A percentile compares a stretch with the other conserved stretches of the same genome.
Evolutionary conservation across 2,113 vertebrate species (phyloP).

Genomic region (Elanus axillaris): DNA sequence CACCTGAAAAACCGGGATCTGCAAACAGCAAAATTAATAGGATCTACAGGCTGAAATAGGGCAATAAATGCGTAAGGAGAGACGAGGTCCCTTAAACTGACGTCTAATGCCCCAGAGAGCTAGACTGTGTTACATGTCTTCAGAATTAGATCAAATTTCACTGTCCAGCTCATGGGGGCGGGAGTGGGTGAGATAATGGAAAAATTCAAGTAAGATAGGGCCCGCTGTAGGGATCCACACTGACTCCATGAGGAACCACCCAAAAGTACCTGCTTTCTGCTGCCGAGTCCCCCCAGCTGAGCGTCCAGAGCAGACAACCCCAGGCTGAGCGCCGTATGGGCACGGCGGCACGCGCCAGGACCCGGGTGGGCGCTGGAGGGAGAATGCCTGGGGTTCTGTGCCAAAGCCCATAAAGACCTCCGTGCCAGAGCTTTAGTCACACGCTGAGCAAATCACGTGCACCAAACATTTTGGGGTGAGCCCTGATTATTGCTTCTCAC

Average conservation of each 20-base stretch:
- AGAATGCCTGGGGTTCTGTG: neutral
- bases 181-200: neutral
- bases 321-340: fast-evolving
- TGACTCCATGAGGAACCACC: neutral
- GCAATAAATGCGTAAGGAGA: neutral
- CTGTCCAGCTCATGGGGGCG: neutral
- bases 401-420: neutral
- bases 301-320: neutral
- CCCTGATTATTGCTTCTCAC: neutral
- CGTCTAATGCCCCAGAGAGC: neutral
- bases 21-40: neutral
- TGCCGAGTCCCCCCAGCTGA: neutral
- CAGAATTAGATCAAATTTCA: neutral
- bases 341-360: fast-evolving
- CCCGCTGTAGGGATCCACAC: no score
- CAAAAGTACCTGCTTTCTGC: neutral
- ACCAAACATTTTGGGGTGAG: neutral
- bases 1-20: neutral
- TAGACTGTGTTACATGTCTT: neutral
- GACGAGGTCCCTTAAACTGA: neutral
- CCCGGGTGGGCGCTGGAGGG: neutral
- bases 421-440: neutral
- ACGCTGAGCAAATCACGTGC: neutral
- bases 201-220: neutral
- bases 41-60: neutral